A percentile compares a stretch with the other conserved stretches of the same genome.
These are phyloP conservation scores for Drosophila tanythrix DNA, from an alignment of 2,888 invertebrate genomes.

Conservation along the genomic window DNA sequence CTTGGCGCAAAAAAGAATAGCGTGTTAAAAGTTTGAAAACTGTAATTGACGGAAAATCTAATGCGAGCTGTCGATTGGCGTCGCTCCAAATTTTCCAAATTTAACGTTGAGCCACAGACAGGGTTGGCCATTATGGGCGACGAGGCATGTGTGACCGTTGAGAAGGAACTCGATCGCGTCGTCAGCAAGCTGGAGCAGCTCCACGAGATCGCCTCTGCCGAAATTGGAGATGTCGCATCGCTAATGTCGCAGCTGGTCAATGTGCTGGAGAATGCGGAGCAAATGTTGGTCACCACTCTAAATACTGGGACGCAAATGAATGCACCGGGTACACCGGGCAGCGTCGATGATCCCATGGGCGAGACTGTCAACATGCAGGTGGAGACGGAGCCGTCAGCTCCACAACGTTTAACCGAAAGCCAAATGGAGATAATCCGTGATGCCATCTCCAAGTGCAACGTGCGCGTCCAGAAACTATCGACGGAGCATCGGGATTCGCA, in stretches of 20 bases:
- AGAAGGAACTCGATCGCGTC: constrained; percentile 84
- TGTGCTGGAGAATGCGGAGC: constrained; percentile 78
- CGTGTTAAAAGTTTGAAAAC: constrained; percentile 11
- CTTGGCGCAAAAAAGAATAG: constrained; percentile 1
- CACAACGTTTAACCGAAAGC: constrained; percentile 88
- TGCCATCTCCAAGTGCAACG: constrained; percentile 91
- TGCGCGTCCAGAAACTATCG: constrained; percentile 92
- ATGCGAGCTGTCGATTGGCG: constrained; percentile 64
- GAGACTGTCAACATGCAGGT: constrained; percentile 81
- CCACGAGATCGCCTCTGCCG: constrained; percentile 81
- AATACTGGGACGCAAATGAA: constrained; percentile 81
- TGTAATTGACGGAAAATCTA: constrained; percentile 32
- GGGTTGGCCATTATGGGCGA: constrained; percentile 68
- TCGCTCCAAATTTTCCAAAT: constrained; percentile 60
- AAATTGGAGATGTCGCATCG: constrained; percentile 82
- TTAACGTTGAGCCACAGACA: constrained; percentile 40
- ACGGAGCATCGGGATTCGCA: constrained; percentile 94
- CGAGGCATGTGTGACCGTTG: constrained; percentile 84
- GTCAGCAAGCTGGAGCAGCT: constrained; percentile 83
- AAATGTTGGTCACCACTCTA: constrained; percentile 74
- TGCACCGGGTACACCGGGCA: constrained; percentile 45
- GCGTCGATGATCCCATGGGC: constrained; percentile 76
- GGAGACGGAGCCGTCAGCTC: constrained; percentile 85
- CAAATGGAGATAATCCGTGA: constrained; percentile 91
- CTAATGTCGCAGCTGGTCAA: constrained; percentile 81